Conservation (phyloP, 1,140 invertebrate genomes). For the Lepidurus apus region DNA sequence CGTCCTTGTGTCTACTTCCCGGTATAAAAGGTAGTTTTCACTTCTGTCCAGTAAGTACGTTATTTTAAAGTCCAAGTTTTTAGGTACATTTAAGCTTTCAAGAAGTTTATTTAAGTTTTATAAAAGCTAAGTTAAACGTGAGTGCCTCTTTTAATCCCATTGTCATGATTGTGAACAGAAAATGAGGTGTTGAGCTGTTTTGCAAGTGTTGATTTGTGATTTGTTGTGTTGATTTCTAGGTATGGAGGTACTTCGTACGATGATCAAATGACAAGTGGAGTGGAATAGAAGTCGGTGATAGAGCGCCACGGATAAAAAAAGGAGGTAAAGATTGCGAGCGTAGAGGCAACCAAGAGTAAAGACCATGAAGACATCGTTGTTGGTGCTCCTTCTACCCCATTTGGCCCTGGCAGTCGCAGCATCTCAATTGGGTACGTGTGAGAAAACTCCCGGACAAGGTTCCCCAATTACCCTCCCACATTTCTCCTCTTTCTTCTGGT, state of each 20-base stretch:
- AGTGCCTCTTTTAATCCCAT: too few species aligned
- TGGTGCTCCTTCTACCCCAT: slow-evolving; percentile 16
- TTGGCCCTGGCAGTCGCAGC: slow-evolving; percentile 3
- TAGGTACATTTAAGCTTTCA: too few species aligned
- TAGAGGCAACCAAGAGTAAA: slow-evolving; percentile 6
- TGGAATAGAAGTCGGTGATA: slow-evolving; percentile 2
- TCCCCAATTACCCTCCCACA: neutral
- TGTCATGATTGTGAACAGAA: too few species aligned
- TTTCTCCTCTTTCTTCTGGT: neutral
- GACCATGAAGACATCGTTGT: slow-evolving; percentile 12
- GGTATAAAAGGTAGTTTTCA: too few species aligned
- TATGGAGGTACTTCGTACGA: neutral
- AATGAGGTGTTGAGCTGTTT: too few species aligned
- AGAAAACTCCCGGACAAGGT: neutral
- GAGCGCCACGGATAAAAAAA: neutral
- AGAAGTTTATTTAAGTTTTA: too few species aligned
- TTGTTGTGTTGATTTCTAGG: neutral
- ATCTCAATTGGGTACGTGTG: slow-evolving; percentile 21
- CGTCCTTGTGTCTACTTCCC: too few species aligned
- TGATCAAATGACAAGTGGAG: slow-evolving; percentile 4
- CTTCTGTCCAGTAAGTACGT: too few species aligned
- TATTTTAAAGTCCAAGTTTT: too few species aligned
- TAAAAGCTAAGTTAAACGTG: too few species aligned
- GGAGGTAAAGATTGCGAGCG: slow-evolving; percentile 18
- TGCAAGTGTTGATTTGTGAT: neutral